These are phyloP conservation scores for Oreochromis mossambicus DNA, from an alignment of 2,797 vertebrate species.

Conservation along the genomic window DNA sequence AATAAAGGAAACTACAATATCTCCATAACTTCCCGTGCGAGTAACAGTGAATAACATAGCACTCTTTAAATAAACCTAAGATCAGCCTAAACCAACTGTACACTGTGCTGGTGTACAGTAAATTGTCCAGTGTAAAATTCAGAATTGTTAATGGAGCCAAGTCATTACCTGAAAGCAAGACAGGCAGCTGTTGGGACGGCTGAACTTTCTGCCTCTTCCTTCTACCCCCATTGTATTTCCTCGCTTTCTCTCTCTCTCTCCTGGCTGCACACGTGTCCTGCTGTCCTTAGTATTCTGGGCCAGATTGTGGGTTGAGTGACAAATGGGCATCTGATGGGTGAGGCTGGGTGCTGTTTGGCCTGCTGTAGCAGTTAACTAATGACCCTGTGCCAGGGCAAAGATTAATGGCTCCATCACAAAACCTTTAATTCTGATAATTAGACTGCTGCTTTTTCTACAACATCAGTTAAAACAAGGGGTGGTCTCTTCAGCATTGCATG, in stretches of 20 bases:
- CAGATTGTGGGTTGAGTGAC: constrained; percentile 24
- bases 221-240: not conserved
- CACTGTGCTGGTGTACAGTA: not conserved
- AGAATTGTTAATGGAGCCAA: constrained; percentile 2
- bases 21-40: not conserved
- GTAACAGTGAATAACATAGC: not conserved
- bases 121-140: not conserved
- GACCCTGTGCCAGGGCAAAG: constrained; percentile 7
- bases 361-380: constrained; percentile 29
- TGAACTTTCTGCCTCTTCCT: not conserved
- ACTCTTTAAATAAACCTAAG: not conserved
- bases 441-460: not conserved
- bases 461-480: not conserved
- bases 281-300: constrained; percentile 4
- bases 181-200: not conserved
- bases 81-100: not conserved
- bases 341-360: constrained; percentile 28
- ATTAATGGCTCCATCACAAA: constrained; percentile 14
- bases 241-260: not conserved
- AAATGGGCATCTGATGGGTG: constrained; percentile 40
- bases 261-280: constrained; percentile 17
- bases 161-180: not conserved
- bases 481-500: not conserved
- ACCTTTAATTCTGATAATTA: constrained; percentile 32
- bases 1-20: not conserved